Evolutionary conservation across 2,797 vertebrate species (phyloP), one percentile per base, ranked within the genome.

Genomic region (Momotus momota): DNA sequence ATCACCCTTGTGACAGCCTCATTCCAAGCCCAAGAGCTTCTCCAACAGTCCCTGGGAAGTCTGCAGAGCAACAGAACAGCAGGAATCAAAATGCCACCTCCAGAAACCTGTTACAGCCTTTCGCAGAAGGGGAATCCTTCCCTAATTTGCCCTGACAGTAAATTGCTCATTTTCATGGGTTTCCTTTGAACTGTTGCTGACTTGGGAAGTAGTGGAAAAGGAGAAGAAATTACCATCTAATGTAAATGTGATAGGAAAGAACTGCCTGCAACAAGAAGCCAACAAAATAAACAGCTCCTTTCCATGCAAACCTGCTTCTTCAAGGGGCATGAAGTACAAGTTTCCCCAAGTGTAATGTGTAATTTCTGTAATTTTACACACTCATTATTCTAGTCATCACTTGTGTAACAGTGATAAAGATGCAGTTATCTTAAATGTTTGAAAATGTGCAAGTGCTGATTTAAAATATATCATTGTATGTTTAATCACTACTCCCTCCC

Each of bases 391-490:
- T 40, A 43, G 16, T 82, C 40, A 48, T 60, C 23, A 14, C 41
- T 72, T 40, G 12, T 51, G n/a, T n/a, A 84, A 27, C 26, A 38
- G 21, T 46, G 54, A 54, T 19, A 52, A 55, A 57, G 57, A 69
- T 11, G 57, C 38, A 38, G 14, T 38, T 78, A 72, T 9, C 70
- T 64, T 40, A 65, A 70, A 52, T 14, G 18, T 33, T 46, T 21
- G 25, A 46, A 83, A 83, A 40, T 27, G 6, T 35, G 9, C 22
- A 41, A 49, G 52, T 6, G 21, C 8, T 41, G 25, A 74, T 29
- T 64, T n/a, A 31, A 35, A 35, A 31, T 14, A 3, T 9, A 40
- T 11, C 22, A 25, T 6, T 26, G 5, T 0, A 26, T n/a, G 25
- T 31, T 74, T 46, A 52, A 40, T 5, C 21, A 41, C 20, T 31